Evolutionary conservation across 2,888 invertebrate species (phyloP).

Genomic region (Eupithecia tripunctaria): DNA sequence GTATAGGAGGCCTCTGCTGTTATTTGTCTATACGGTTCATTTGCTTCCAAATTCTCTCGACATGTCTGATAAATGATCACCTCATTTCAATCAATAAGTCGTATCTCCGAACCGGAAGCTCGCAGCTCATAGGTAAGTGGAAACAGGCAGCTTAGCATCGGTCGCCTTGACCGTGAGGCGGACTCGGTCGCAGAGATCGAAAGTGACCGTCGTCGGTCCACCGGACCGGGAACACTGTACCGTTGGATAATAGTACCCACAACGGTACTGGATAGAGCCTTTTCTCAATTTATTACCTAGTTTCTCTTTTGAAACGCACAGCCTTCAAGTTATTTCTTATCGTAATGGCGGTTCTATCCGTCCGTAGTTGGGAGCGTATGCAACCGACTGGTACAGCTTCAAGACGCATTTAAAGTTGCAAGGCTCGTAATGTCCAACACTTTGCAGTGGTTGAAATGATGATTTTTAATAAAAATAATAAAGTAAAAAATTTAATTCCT

Average conservation of each 20-base stretch:
- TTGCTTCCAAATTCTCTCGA: neutral
- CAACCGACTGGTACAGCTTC: neutral
- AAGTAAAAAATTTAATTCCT: too few species aligned
- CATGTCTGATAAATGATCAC: neutral
- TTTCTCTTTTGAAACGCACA: neutral
- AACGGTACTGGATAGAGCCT: slow-evolving; percentile 11
- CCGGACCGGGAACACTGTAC: slow-evolving; percentile 20
- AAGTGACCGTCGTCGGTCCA: slow-evolving; percentile 44
- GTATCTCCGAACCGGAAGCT: slow-evolving; percentile 9
- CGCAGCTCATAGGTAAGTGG: slow-evolving; percentile 31
- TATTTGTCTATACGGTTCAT: neutral
- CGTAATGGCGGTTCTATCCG: neutral
- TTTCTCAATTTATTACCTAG: neutral
- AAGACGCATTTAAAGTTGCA: too few species aligned
- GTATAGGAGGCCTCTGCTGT: too few species aligned
- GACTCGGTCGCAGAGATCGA: slow-evolving; percentile 47
- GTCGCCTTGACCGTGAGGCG: slow-evolving; percentile 60
- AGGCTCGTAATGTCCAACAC: too few species aligned
- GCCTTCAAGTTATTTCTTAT: neutral
- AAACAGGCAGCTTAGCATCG: slow-evolving; percentile 27
- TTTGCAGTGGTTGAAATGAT: too few species aligned
- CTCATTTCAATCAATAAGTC: neutral
- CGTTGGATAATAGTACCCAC: slow-evolving; percentile 5
- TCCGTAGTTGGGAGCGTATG: neutral
- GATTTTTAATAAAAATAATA: too few species aligned